phyloP scores from a whole-genome alignment of 1,140 invertebrate genomes.

The Holotrichia oblita region DNA sequence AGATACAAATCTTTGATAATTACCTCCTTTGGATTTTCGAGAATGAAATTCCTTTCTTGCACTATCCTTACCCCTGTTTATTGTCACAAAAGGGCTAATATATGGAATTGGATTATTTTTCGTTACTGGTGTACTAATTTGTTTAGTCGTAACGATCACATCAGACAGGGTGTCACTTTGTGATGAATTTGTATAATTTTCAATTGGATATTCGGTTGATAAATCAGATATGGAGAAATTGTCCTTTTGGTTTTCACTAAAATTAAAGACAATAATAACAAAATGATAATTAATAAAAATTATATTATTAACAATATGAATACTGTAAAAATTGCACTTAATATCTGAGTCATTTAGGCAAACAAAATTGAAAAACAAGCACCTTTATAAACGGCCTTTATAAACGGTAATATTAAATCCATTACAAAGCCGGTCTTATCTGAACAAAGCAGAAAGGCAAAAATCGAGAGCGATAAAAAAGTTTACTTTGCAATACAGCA shows the following conservation, averaged over 20 bases:
- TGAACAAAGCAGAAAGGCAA: too few relatives aligned
- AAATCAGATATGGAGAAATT: neutral
- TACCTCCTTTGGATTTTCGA: conserved; percentile 43
- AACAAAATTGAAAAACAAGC: too few relatives aligned
- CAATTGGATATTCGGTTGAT: conserved; percentile 6
- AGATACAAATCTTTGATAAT: neutral
- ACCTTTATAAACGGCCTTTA: too few relatives aligned
- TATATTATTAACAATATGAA: neutral
- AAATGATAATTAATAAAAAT: neutral
- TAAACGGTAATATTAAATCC: too few relatives aligned
- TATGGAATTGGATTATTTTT: conserved; percentile 42
- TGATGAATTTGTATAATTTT: neutral
- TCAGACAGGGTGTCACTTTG: neutral
- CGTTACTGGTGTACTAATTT: neutral
- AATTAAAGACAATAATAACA: neutral
- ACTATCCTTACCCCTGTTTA: conserved; percentile 54
- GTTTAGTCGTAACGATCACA: neutral
- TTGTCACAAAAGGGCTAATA: conserved; percentile 58
- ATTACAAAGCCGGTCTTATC: too few relatives aligned
- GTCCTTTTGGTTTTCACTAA: neutral
- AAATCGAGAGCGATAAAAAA: too few relatives aligned
- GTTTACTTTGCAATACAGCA: too few relatives aligned
- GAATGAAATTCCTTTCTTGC: conserved; percentile 52
- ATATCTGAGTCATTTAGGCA: too few relatives aligned
- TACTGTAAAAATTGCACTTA: too few relatives aligned